Percentiles rank a stretch among this genome's conserved stretches.
These are phyloP conservation scores for Bombus cullumanus DNA, from an alignment of 1,140 invertebrate species.

Conservation along the genomic window DNA sequence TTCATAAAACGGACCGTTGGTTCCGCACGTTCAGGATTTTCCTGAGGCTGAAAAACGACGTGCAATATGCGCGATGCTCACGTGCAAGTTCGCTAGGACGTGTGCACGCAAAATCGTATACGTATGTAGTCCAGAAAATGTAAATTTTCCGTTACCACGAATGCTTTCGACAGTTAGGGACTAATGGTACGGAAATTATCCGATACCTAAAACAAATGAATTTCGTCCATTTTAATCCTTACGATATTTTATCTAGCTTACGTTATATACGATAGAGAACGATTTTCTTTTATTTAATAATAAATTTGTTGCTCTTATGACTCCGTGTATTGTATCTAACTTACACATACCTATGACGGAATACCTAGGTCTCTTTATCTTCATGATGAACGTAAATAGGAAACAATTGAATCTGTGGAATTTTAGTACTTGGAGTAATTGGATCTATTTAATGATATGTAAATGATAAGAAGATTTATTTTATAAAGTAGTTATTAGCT, in stretches of 20 bases:
- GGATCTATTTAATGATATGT: too few species aligned
- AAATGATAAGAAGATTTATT: too few species aligned
- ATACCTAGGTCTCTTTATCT: too few species aligned
- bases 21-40: conserved; percentile 26
- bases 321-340: too few species aligned
- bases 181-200: background rate
- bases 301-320: background rate
- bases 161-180: background rate
- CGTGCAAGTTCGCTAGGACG: background rate
- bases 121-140: background rate
- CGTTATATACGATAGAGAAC: background rate
- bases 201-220: background rate
- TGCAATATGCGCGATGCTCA: background rate
- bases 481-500: too few species aligned
- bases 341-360: too few species aligned
- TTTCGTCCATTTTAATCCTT: background rate
- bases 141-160: background rate
- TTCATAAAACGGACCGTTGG: conserved; percentile 6
- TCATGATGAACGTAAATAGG: too few species aligned
- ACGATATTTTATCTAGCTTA: background rate
- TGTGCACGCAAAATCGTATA: background rate
- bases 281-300: background rate
- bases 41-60: conserved; percentile 1
- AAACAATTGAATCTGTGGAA: too few species aligned
- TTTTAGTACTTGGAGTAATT: too few species aligned